Conservation (phyloP, 2,888 invertebrate species). For the Elmis aenea region DNA sequence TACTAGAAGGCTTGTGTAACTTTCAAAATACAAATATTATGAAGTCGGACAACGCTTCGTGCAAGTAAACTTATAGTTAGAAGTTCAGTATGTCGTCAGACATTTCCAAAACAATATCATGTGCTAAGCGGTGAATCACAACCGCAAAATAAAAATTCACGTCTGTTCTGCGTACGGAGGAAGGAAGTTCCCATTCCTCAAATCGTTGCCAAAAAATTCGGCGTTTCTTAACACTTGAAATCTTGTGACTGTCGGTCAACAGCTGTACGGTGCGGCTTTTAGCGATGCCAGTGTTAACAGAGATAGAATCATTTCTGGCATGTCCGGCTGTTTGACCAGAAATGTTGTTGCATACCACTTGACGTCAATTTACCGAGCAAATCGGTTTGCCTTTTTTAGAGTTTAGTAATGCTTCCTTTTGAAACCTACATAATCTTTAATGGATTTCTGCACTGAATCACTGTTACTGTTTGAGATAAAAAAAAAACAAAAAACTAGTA, state of each 20-base stretch:
- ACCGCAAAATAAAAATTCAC: conserved; percentile 21
- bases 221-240: conserved; percentile 14
- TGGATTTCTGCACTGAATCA: no score
- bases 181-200: conserved; percentile 26
- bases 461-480: no score
- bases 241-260: conserved; percentile 15
- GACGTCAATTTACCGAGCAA: not conserved
- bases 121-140: conserved; percentile 26
- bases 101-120: no score
- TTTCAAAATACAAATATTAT: no score
- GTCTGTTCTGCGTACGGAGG: conserved; percentile 24
- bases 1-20: no score
- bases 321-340: not conserved
- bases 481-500: no score
- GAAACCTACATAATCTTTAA: not conserved
- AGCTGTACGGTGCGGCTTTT: no score
- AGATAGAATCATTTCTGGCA: no score
- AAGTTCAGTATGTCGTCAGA: no score
- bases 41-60: no score
- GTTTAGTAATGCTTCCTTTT: conserved; percentile 16
- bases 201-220: conserved; percentile 16
- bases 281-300: no score
- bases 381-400: conserved; percentile 15
- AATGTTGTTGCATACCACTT: not conserved
- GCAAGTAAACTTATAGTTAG: no score